Evolutionary conservation across 1,140 invertebrate genomes (phyloP).

Genomic region (Hermatobates lingyangjiaoensis): DNA sequence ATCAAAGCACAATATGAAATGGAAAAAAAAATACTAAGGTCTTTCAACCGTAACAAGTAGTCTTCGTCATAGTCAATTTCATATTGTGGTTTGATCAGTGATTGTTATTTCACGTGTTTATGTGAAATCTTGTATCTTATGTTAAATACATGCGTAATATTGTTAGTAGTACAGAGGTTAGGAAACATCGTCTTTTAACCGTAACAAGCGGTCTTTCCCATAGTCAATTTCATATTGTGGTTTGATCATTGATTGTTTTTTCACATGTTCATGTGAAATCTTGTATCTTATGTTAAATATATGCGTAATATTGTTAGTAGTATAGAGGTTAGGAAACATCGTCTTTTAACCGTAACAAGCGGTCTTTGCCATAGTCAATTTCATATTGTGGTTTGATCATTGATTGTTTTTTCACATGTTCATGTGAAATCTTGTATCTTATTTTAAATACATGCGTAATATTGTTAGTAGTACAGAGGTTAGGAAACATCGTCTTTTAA

Average conservation of each 20-base stretch:
- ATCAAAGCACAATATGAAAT: too few relatives aligned
- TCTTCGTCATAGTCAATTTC: too few relatives aligned
- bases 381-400: not conserved
- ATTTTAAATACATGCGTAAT: not conserved
- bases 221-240: not conserved
- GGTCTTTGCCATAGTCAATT: not conserved
- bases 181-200: not conserved
- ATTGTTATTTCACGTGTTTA: too few relatives aligned
- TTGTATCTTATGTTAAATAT: not conserved
- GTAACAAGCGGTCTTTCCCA: not conserved
- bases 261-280: not conserved
- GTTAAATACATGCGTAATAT: not conserved
- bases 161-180: not conserved
- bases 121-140: too few relatives aligned
- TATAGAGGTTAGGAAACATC: not conserved
- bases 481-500: not conserved
- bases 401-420: not conserved
- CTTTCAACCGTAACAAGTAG: too few relatives aligned
- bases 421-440: not conserved
- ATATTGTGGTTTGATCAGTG: too few relatives aligned
- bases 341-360: not conserved
- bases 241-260: not conserved
- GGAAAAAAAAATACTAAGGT: too few relatives aligned
- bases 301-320: not conserved
- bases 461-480: not conserved